Base-by-base conservation (phyloP, 2,113 vertebrate species). In the Ramphastos sulfuratus region DNA sequence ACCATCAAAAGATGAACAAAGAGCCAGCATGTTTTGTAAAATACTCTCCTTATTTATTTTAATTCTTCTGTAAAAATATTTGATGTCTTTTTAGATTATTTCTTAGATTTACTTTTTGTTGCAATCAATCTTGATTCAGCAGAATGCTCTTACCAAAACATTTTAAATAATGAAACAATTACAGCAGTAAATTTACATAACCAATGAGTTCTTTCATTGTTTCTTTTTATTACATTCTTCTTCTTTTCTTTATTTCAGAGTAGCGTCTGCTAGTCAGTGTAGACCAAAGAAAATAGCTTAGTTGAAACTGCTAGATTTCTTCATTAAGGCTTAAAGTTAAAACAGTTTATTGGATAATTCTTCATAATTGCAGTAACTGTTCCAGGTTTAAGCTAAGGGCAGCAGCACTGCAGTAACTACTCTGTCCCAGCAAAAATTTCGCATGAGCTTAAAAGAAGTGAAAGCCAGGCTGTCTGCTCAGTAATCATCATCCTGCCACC, bases 161-260 rank as follows among this genome's bases (percentile, higher is more conserved):
- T 82, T 95, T 96, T 91, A 88, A 95, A 96, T 96, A 93, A 71
- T 83, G 72, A 92, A 96, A 96, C 73, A 92, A 89, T 95, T 91
- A 77, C 12, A 55, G 63, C 61, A 76, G 50, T 82, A 90, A 85
- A 91, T 97, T 95, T 95, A 78, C 85, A 91, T 90, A 95, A 84
- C 71, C 74, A 91, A 72, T 85, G 91, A 90, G 44, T 89, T 93
- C 39, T 88, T 85, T 81, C 46, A 85, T 89, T 89, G 73, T 93
- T 91, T 93, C 79, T 63, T 94, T 92, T 78, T 92, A 87, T 61
- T 89, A 37, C 42, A 83, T 78, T 91, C 10, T 87, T 91, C 10
- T 85, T 81, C 37, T 83, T 72, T 86, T 78, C 35, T 81, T 78
- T 69, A 76, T 89, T 93, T 87, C 60, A 60, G 63, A 58, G 67